phyloP scores from a whole-genome alignment of 2,797 vertebrate species.

The Acestrorhynchus altus region DNA sequence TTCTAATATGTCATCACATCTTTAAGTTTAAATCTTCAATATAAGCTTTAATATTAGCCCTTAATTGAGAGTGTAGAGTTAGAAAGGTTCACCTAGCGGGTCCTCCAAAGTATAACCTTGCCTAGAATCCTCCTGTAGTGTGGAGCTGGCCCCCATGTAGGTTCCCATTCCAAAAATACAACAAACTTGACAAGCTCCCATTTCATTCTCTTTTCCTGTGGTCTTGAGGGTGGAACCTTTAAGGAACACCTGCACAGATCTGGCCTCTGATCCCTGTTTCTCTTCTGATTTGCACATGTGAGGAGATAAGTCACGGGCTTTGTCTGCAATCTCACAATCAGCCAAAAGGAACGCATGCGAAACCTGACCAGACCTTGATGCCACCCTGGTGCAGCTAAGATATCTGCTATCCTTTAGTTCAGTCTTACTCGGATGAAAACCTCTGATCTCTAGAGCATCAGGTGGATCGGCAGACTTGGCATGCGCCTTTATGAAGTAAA shows the following conservation, averaged over 20 bases:
- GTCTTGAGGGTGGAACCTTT: conserved; percentile 6
- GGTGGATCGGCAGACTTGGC: background rate
- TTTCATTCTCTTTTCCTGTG: background rate
- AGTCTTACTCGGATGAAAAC: background rate
- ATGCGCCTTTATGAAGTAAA: background rate
- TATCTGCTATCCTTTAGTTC: conserved; percentile 23
- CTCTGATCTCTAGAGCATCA: conserved; percentile 36
- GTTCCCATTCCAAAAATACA: conserved; percentile 7
- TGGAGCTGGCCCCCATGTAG: background rate
- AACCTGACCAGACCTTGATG: conserved; percentile 31
- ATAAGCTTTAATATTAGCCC: no score
- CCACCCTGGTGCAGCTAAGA: conserved; percentile 23
- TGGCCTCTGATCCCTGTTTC: conserved; percentile 33
- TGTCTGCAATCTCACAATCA: conserved; percentile 23
- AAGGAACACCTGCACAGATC: conserved; percentile 36
- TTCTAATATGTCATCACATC: no score
- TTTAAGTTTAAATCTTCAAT: no score
- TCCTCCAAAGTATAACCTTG: no score
- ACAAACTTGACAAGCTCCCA: background rate
- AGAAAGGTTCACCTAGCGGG: no score
- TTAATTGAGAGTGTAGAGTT: no score
- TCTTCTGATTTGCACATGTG: conserved; percentile 17
- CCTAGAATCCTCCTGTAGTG: no score
- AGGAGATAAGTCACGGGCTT: conserved; percentile 36
- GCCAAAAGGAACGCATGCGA: conserved; percentile 19